Evolutionary conservation across 2,888 invertebrate genomes (phyloP).

Genomic region (Noctua janthina): DNA sequence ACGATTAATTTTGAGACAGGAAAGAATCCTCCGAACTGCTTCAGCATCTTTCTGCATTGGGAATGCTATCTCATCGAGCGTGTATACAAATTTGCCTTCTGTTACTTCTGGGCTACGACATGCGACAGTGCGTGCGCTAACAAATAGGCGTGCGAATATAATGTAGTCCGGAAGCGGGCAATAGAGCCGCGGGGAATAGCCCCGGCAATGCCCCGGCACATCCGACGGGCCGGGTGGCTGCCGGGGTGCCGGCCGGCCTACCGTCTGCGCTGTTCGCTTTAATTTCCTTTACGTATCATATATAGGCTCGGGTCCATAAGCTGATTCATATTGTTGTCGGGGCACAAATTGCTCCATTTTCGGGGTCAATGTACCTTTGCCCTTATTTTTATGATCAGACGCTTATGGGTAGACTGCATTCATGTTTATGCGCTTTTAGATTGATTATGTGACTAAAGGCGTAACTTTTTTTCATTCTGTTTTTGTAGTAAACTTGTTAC

Average conservation of each 20-base stretch:
- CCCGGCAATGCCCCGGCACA: constrained; percentile 22
- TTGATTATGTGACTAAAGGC: not conserved
- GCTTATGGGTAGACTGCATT: constrained; percentile 27
- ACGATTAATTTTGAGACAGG: not conserved
- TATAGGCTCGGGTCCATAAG: constrained; percentile 9
- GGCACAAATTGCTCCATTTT: not conserved
- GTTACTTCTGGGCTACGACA: not conserved
- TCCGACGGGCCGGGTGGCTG: constrained; percentile 13
- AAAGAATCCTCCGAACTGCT: not conserved
- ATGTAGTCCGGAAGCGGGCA: constrained; percentile 61
- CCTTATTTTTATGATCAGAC: constrained; percentile 19
- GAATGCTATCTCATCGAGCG: not conserved
- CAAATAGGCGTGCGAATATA: constrained; percentile 54
- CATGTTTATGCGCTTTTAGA: not conserved
- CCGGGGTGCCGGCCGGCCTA: constrained; percentile 24
- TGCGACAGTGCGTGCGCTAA: constrained; percentile 31
- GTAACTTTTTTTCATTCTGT: not conserved
- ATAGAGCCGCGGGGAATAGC: constrained; percentile 57
- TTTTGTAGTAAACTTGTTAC: not conserved
- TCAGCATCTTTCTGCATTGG: not conserved
- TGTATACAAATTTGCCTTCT: constrained; percentile 1
- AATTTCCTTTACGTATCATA: constrained; percentile 58
- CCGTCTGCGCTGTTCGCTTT: constrained; percentile 25
- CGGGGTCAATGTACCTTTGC: constrained; percentile 32
- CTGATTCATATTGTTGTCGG: constrained; percentile 12